Conservation (phyloP, 2,888 invertebrate genomes). For the Synanthedon vespiformis region DNA sequence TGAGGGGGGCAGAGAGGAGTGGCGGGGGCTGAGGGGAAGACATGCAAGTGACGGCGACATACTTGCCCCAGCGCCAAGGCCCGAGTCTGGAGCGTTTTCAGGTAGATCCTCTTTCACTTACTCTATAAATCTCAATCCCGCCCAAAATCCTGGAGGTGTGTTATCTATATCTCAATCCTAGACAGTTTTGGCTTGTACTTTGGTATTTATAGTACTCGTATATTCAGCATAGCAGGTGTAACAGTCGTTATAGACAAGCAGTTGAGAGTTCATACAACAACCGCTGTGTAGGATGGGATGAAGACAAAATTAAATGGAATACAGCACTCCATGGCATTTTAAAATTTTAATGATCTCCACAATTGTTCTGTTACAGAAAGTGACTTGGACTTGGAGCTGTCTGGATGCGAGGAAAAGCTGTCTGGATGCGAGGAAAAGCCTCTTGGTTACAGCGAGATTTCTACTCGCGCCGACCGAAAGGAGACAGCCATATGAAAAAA, state of each 20-base stretch:
- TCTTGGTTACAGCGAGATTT: conserved; percentile 42
- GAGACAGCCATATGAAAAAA: conserved; percentile 45
- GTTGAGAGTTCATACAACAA: too few species aligned
- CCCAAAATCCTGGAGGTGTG: too few species aligned
- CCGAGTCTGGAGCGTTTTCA: conserved; percentile 57
- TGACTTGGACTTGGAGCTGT: conserved; percentile 47
- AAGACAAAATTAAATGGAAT: too few species aligned
- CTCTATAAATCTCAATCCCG: too few species aligned
- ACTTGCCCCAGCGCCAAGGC: conserved; percentile 42
- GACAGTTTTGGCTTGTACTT: too few species aligned
- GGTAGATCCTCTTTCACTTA: too few species aligned
- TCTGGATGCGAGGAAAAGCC: too few species aligned
- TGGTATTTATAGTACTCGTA: background rate
- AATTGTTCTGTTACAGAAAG: conserved; percentile 36
- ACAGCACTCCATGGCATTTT: too few species aligned
- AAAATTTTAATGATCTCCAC: background rate
- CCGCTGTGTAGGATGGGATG: too few species aligned
- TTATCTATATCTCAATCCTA: too few species aligned
- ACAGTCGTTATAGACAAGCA: too few species aligned
- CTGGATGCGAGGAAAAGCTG: conserved; percentile 21
- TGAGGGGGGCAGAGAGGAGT: conserved; percentile 6
- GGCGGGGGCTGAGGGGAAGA: conserved; percentile 22
- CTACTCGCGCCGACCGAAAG: conserved; percentile 18
- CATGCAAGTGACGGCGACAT: conserved; percentile 58
- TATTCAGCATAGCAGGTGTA: background rate